Evolutionary conservation across 2,113 vertebrate species (phyloP).

Genomic region (Chunga burmeisteri): DNA sequence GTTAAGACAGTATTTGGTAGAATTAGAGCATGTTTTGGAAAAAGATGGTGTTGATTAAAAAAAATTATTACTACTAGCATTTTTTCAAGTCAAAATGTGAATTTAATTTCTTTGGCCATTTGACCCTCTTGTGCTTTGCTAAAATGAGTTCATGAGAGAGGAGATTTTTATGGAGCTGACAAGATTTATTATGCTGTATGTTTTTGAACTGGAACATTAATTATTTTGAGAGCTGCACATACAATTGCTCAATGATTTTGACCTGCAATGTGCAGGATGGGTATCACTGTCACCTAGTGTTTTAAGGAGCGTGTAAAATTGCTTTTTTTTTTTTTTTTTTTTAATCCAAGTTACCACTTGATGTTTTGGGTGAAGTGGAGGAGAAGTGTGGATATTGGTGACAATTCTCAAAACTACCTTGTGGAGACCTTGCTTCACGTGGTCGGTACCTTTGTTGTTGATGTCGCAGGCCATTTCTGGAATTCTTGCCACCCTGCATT

Average conservation of each 20-base stretch:
- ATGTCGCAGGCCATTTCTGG: not conserved
- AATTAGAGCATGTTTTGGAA: not conserved
- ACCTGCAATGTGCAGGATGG: not conserved
- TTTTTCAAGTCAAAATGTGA: not conserved
- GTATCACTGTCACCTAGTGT: accelerated
- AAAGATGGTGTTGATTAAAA: not conserved
- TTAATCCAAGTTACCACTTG: not conserved
- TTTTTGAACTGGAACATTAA: not conserved
- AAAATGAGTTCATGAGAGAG: not conserved
- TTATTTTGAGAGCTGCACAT: not conserved
- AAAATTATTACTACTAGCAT: not conserved
- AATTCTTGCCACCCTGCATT: not conserved
- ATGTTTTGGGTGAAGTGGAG: not conserved
- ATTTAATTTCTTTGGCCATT: not conserved
- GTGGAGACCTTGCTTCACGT: not conserved
- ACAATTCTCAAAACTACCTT: not conserved
- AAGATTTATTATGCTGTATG: not conserved
- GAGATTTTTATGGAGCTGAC: not conserved
- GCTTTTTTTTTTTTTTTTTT: accelerated
- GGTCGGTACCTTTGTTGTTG: accelerated
- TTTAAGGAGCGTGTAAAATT: not conserved
- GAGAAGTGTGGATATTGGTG: not conserved
- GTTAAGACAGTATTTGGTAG: not conserved
- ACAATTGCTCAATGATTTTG: not conserved
- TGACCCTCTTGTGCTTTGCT: not conserved